phyloP scores from a whole-genome alignment of 2,888 invertebrate species.

The Stomorhina lunata region DNA sequence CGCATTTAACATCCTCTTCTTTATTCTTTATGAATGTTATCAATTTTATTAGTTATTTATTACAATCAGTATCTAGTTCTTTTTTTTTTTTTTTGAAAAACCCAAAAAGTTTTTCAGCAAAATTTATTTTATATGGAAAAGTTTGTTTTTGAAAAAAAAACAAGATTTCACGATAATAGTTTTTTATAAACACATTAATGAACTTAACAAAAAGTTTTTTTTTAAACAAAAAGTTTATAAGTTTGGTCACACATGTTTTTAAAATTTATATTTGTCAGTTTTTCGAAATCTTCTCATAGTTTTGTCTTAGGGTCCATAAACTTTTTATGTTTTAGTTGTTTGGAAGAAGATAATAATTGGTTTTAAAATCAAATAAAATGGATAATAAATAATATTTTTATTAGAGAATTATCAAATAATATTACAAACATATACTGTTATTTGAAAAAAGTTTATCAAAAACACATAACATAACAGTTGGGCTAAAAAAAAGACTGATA shows the following conservation, averaged over 20 bases:
- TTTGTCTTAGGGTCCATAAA: background rate
- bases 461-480: too few species aligned
- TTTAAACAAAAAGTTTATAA: background rate
- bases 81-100: background rate
- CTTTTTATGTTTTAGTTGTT: background rate
- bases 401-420: too few species aligned
- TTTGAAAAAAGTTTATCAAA: too few species aligned
- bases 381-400: too few species aligned
- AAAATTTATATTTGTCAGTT: too few species aligned
- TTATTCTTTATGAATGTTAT: background rate
- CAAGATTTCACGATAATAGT: constrained; percentile 3
- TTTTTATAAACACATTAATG: constrained; percentile 58
- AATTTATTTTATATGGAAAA: constrained; percentile 11
- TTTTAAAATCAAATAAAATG: too few species aligned
- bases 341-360: too few species aligned
- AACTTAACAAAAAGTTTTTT: constrained; percentile 32
- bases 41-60: constrained; percentile 31
- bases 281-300: too few species aligned
- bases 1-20: background rate
- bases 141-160: background rate
- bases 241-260: constrained; percentile 29
- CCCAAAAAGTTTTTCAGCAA: background rate
- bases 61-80: background rate
- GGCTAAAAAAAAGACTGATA: too few species aligned
- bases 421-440: too few species aligned